These are phyloP conservation scores for Punctoribates punctum DNA, from an alignment of 2,888 invertebrate genomes.

Conservation along the genomic window DNA sequence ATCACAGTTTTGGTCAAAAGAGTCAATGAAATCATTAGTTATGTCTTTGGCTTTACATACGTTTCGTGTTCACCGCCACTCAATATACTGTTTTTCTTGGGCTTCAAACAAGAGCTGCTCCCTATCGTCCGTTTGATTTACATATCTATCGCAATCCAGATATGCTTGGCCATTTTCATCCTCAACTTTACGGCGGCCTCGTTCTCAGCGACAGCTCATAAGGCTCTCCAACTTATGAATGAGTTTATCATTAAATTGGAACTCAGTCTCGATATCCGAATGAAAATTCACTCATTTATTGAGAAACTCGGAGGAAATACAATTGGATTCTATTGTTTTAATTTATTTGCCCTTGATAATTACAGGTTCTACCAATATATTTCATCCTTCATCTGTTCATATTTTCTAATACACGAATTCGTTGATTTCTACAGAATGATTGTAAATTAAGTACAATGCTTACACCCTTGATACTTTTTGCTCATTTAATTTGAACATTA, in stretches of 20 bases:
- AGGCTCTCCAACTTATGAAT: background rate
- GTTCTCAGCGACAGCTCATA: background rate
- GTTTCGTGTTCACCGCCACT: background rate
- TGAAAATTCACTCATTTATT: background rate
- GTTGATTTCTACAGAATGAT: background rate
- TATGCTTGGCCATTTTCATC: background rate
- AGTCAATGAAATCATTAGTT: background rate
- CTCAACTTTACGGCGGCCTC: background rate
- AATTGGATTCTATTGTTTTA: constrained; percentile 17
- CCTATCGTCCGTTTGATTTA: background rate
- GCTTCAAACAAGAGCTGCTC: background rate
- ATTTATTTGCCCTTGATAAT: background rate
- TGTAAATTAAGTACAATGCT: background rate
- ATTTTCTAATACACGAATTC: background rate
- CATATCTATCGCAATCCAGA: background rate
- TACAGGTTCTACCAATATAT: constrained; percentile 5
- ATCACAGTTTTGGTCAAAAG: background rate
- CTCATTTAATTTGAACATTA: no score
- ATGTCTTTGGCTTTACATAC: background rate
- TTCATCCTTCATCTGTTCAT: background rate
- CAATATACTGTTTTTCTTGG: background rate
- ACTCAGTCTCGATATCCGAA: background rate
- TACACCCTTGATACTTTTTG: no score
- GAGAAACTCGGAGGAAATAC: background rate
- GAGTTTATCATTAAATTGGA: background rate